Conservation (phyloP, 2,888 invertebrate genomes). For the Tipula unca region DNA sequence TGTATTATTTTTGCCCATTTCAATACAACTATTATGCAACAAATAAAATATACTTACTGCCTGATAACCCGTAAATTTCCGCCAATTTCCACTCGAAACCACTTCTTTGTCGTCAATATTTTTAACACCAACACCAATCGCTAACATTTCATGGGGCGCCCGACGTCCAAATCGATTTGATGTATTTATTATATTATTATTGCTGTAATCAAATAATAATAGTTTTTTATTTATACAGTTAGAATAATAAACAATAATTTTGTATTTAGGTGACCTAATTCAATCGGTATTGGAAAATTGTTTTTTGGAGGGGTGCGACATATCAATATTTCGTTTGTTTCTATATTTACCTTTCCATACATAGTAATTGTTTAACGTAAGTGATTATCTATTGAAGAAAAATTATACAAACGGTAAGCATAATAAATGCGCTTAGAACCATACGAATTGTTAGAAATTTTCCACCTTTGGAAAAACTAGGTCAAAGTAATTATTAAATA, state of each 20-base stretch:
- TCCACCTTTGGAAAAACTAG: neutral
- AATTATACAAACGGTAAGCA: neutral
- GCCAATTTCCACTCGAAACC: conserved; percentile 14
- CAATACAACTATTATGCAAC: too few species aligned
- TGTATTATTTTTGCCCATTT: too few species aligned
- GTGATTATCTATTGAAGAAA: too few species aligned
- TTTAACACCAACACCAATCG: conserved; percentile 27
- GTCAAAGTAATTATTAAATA: neutral
- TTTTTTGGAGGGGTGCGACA: neutral
- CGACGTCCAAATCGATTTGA: conserved; percentile 23
- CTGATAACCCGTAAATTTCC: neutral
- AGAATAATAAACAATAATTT: neutral
- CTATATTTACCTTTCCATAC: neutral
- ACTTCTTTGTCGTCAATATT: conserved; percentile 20
- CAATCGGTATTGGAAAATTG: neutral
- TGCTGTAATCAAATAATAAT: neutral
- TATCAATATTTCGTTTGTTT: neutral
- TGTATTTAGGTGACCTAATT: neutral
- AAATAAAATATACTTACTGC: neutral
- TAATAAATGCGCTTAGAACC: neutral
- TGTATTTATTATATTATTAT: neutral
- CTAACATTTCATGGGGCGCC: conserved; percentile 30
- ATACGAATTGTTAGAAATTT: neutral
- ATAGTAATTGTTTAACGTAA: neutral
- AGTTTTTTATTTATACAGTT: neutral